These are phyloP conservation scores for Falco concolor DNA, from an alignment of 2,797 vertebrate species.

Conservation along the genomic window DNA sequence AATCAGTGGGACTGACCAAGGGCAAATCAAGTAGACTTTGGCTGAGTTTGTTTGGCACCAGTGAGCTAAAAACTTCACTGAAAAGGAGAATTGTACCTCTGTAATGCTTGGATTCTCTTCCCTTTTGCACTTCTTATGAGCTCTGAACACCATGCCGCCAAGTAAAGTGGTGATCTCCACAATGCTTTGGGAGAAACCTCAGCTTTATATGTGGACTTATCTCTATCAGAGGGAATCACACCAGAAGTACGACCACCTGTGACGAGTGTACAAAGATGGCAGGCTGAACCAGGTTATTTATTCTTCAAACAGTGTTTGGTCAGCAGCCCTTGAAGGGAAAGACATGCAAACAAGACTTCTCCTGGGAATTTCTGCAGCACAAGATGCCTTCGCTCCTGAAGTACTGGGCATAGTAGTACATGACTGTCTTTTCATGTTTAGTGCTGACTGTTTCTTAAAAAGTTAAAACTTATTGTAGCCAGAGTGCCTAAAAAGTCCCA, in stretches of 20 bases:
- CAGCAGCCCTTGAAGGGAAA: background rate
- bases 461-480: background rate
- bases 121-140: background rate
- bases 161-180: background rate
- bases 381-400: background rate
- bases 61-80: background rate
- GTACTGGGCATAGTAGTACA: background rate
- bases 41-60: background rate
- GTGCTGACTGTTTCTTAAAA: background rate
- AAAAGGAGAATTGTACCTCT: background rate
- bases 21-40: background rate
- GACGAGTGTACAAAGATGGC: background rate
- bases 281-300: background rate
- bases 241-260: too few relatives aligned
- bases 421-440: background rate
- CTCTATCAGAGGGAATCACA: background rate
- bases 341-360: background rate
- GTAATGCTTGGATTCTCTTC: background rate
- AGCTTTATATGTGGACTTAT: background rate
- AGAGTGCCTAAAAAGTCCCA: background rate
- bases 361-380: background rate
- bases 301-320: background rate
- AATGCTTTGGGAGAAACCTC: background rate
- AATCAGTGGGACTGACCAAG: background rate
- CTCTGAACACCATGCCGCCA: background rate